Base-by-base conservation (phyloP, 2,113 vertebrate genomes). In the Orientallactaga bullata region DNA sequence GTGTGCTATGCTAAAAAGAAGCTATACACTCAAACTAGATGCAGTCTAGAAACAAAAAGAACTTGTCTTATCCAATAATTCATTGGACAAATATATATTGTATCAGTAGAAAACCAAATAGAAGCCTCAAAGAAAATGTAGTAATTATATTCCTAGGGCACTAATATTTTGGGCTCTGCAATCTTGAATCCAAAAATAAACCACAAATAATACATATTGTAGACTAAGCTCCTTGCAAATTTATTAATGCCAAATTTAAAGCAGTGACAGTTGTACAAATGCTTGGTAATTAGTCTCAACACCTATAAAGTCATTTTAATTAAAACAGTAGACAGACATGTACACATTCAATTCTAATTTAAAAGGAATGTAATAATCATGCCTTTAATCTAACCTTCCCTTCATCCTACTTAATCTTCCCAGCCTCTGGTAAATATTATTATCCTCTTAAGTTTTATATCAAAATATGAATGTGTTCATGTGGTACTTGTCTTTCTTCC, bases 161-260 rank as follows among this genome's bases (percentile, higher is more conserved):
- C 58, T 72, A 35, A 28, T 21, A 61, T 69, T 60, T 24, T 58
- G 55, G 47, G 13, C 35, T 91, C 73, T 85, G 15, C 5, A 84
- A 76, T 78, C 15, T 15, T 60, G 51, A 77, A 85, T 78, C 35
- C 82, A 85, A 92, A 71, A 32, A 66, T 5, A 77, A 91, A 88
- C 10, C 32, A 55, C 58, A 85, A 60, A 60, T 61, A 69, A 61
- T 61, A 42, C 73, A 66, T 69, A 61, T 16, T 78, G n/a, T 24
- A 16, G 35, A 26, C 63, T 85, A 78, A 78, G 32, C 11, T 11
- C 23, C 24, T 69, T 55, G 39, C 15, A 91, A 78, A 85, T 78
- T 51, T 13, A 92, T 85, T 77, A 85, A 47, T 68, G 3, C 7
- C 61, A 91, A 91, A 68, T 76, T 85, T 16, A 76, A 77, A 91